Evolutionary conservation across 2,113 vertebrate species (phyloP), one percentile per base, ranked within the genome.

Genomic region (Chunga burmeisteri): DNA sequence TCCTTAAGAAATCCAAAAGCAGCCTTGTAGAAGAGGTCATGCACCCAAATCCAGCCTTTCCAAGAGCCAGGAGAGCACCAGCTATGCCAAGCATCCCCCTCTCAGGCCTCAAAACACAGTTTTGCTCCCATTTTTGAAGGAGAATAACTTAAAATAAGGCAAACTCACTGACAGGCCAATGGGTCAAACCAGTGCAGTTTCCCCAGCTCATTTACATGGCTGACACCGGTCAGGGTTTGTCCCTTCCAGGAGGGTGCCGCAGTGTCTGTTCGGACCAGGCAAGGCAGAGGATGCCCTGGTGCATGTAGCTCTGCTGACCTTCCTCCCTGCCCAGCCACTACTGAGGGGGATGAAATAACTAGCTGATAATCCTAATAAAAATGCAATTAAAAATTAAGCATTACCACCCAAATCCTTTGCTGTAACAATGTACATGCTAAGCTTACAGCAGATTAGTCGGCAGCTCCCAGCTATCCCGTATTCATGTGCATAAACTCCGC

Each of bases 341-440:
- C 46, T 6, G 4, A 47, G 3, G 7, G 63, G 62, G 32, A 66
- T 74, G 74, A 80, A 73, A 84, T 56, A 78, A 95, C 65, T n/a
- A 32, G 34, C 26, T 86, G 53, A 86, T 88, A 89, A 95, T 75
- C 70, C 89, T 55, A 90, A 91, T 61, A 84, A 94, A 95, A 93
- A 65, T 42, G 36, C 86, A 94, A 92, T 78, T 88, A 66, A 90
- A 95, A 84, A 75, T 47, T 29, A 81, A 53, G 80, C 42, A 61
- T 78, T 75, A 67, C 44, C 44, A 83, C 90, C 26, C 59, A 88
- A 79, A 95, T 88, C 77, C 56, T 81, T 82, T 56, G 36, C 74
- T 78, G 21, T 63, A 71, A 65, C 78, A 81, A 56, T 17, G 65
- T 55, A 29, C 20, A 55, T 72, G n/a, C 46, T 50, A 59, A 86